Evolutionary conservation across 2,113 vertebrate species (phyloP), one percentile per base, ranked within the genome.

Genomic region (Anarhynchus alexandrinus): DNA sequence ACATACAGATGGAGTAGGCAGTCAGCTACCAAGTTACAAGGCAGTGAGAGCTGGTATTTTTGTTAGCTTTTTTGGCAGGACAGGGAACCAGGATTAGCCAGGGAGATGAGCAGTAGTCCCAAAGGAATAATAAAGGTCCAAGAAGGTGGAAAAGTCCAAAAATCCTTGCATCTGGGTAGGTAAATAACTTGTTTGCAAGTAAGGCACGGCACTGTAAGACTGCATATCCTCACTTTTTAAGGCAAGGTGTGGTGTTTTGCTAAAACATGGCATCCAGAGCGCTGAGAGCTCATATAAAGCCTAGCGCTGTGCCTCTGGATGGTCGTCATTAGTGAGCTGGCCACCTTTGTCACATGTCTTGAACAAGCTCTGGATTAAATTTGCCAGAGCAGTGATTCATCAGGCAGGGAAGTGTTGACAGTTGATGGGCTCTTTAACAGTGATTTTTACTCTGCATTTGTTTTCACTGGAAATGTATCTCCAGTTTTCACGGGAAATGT

Each of bases 361-460:
- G 85, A 78, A 73, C 57, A 81, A 74, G 64, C 61, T 19, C 66
- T 91, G 87, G 94, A 76, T 94, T 92, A 70, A 78, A 52, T 87
- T 94, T 96, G 73, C 96, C 92, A 92, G 93, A 93, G 83, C 26
- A 21, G 29, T 97, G 97, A 97, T 94, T 97, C 96, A 95, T 92
- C 91, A 73, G 26, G 21, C 77, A 72, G 78, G 94, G 88, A 91
- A 65, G 82, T 82, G 67, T 70, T 92, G 91, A 84, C 84, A 79
- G 72, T 40, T 62, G 87, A 93, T 76, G 77, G 59, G 61, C 73
- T 93, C 87, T 94, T n/a, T n/a, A n/a, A n/a, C n/a, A n/a, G n/a
- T n/a, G n/a, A n/a, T n/a, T n/a, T n/a, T n/a, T n/a, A n/a, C n/a
- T n/a, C n/a, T n/a, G n/a, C n/a, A n/a, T n/a, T n/a, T n/a, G n/a